Evolutionary conservation across 1,140 invertebrate species (phyloP), one percentile per base, ranked within the genome.

Genomic region (Bombus picipes): DNA sequence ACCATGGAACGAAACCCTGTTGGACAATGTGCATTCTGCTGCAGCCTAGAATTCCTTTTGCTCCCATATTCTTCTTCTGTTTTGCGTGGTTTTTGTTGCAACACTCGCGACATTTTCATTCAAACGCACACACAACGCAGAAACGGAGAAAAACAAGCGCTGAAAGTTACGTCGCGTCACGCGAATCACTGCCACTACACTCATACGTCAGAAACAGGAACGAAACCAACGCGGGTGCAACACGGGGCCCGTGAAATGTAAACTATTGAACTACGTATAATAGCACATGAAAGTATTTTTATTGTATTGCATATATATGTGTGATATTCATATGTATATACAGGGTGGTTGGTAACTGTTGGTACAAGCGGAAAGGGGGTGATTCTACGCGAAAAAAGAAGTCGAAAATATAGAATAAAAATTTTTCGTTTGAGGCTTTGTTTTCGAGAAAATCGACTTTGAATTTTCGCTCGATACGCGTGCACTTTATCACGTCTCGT

Each of bases 1-100:
- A 43, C n/a, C 15, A 34, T 66, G 32, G 22, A 71, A 78, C 59
- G 66, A 71, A 78, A 71, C 25, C 32, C 37, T 32, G 37, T 53
- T 22, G 34, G 66, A 47, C 75, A 84, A 79, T 84, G n/a, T 66
- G 9, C 39, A 47, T 5, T 47, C 43, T 47, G 43, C 0, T 47
- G 43, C 43, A 75, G 43, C 34, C 65, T 15, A n/a, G 15, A 15
- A 32, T 71, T 79, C 53, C 47, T 79, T 78, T 79, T 43, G 47
- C 75, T 70, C 25, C 12, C 37, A 18, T 25, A 71, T 84, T 78
- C 57, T n/a, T 76, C 43, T 84, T 79, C 39, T 43, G 37, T 84
- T 78, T 43, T 28, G 15, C 53, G 12, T 34, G 28, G 62, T 47
- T 59, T 78, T 79, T 83, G 10, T 68, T 25, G 47, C 18, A 65